Evolutionary conservation across 2,888 invertebrate genomes (phyloP).

Genomic region (Amiota minor): DNA sequence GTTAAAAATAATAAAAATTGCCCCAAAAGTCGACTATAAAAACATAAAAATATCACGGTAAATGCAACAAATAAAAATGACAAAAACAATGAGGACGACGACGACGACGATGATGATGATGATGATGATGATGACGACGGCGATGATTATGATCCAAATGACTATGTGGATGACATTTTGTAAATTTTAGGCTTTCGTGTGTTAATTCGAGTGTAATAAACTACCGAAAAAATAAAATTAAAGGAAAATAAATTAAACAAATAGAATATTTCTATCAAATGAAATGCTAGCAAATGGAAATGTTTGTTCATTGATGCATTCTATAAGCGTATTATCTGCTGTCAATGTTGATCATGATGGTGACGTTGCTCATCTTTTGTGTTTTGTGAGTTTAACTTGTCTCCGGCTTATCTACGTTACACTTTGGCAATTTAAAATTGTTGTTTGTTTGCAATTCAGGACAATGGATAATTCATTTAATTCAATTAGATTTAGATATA

Average conservation of each 20-base stretch:
- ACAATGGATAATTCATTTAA: no score
- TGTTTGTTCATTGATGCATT: background rate
- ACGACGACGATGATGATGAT: background rate
- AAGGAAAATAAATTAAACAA: background rate
- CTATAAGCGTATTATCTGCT: slow-evolving; percentile 7
- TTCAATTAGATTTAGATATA: background rate
- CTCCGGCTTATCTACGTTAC: slow-evolving; percentile 11
- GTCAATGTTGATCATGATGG: background rate
- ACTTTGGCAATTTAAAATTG: background rate
- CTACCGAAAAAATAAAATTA: slow-evolving; percentile 33
- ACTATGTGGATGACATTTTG: slow-evolving; percentile 9
- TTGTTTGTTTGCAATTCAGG: background rate
- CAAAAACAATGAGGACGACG: slow-evolving; percentile 24
- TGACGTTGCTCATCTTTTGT: background rate
- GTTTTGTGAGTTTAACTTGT: slow-evolving; percentile 5
- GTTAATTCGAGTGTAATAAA: slow-evolving; percentile 68
- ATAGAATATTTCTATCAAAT: background rate
- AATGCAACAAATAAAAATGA: slow-evolving; percentile 10
- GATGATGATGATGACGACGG: background rate
- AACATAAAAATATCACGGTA: background rate
- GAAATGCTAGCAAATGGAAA: background rate
- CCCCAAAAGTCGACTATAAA: background rate
- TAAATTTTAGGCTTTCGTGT: slow-evolving; percentile 32
- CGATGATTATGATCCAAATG: background rate
- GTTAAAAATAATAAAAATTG: slow-evolving; percentile 19